A percentile compares a stretch with the other conserved stretches of the same genome.
Conservation (phyloP, 2,797 vertebrate genomes). For the Oophaga sylvatica region DNA sequence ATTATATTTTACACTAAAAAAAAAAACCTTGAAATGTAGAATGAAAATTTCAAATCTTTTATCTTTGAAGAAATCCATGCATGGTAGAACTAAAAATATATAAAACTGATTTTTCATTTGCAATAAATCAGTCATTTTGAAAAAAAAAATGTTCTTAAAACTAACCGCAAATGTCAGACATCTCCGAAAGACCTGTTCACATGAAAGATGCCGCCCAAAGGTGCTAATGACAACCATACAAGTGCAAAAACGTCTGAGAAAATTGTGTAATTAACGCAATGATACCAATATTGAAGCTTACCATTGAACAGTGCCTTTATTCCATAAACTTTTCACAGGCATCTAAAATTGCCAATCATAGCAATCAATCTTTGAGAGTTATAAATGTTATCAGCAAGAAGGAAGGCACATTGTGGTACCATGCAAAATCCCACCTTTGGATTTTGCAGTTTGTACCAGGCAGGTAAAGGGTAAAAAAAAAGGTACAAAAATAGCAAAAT, state of each 20-base stretch:
- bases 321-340: slow-evolving; percentile 11
- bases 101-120: too few relatives aligned
- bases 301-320: slow-evolving; percentile 50
- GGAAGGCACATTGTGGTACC: slow-evolving; percentile 57
- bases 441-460: slow-evolving; percentile 59
- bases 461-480: neutral
- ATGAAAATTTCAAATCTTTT: neutral
- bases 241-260: neutral
- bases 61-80: too few relatives aligned
- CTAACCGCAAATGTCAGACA: too few relatives aligned
- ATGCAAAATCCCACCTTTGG: slow-evolving; percentile 56
- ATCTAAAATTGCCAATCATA: slow-evolving; percentile 46
- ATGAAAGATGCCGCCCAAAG: too few relatives aligned
- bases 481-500: neutral
- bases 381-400: slow-evolving; percentile 54
- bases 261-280: neutral
- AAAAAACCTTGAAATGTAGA: too few relatives aligned
- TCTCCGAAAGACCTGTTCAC: too few relatives aligned
- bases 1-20: too few relatives aligned
- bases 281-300: slow-evolving; percentile 13
- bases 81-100: too few relatives aligned
- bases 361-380: slow-evolving; percentile 44
- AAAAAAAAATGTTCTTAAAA: too few relatives aligned
- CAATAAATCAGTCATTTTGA: too few relatives aligned
- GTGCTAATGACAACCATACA: neutral